A percentile compares a stretch with the other conserved stretches of the same genome.
Conservation (phyloP, 2,888 invertebrate genomes). For the Aelia acuminata region DNA sequence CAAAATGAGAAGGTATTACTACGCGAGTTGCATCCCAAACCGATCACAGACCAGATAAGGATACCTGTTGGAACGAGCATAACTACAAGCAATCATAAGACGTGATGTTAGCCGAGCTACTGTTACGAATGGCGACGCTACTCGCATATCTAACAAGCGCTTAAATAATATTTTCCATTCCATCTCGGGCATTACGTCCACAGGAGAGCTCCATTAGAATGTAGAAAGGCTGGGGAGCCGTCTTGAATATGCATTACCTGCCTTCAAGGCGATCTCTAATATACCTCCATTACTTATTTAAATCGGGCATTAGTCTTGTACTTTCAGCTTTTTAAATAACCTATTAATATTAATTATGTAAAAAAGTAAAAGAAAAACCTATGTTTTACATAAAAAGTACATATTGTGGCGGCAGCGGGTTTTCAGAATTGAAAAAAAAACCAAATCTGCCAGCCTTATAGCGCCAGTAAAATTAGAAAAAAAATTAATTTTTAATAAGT, state of each 20-base stretch:
- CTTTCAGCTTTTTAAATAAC: background rate
- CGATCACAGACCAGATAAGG: too few species aligned
- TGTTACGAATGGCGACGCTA: background rate
- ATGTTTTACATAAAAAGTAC: too few species aligned
- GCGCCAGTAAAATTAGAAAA: too few species aligned
- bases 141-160: background rate
- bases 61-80: too few species aligned
- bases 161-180: slow-evolving; percentile 2
- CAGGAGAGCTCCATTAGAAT: background rate
- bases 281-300: background rate
- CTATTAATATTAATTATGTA: background rate
- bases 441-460: too few species aligned
- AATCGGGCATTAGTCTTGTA: background rate
- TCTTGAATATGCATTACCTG: background rate
- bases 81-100: background rate
- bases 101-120: background rate
- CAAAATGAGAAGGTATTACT: too few species aligned
- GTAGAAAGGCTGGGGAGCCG: background rate
- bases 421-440: too few species aligned
- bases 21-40: too few species aligned
- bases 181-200: background rate
- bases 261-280: background rate
- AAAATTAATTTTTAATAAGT: too few species aligned
- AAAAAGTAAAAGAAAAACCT: too few species aligned
- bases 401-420: too few species aligned